Evolutionary conservation across 2,113 vertebrate species (phyloP).

Genomic region (Cygnus buccinator): DNA sequence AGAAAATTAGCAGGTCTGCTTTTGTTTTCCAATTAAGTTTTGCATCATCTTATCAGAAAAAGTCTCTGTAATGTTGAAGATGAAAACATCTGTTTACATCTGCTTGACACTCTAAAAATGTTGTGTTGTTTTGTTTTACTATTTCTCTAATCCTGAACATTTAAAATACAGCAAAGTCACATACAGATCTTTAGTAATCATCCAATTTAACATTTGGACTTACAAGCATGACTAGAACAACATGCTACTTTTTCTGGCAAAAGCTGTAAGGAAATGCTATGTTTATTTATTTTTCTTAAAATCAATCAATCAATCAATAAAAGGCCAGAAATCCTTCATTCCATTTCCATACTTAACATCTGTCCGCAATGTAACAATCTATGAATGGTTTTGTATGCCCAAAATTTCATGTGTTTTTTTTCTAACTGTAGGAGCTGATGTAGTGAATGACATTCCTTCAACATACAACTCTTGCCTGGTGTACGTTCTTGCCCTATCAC

Average conservation of each 20-base stretch:
- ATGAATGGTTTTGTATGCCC: neutral
- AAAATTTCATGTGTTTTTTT: neutral
- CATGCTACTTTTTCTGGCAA: neutral
- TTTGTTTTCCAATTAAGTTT: neutral
- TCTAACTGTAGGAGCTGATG: neutral
- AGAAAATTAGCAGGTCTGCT: neutral
- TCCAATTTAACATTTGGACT: neutral
- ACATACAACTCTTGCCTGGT: neutral
- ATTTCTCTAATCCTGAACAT: neutral
- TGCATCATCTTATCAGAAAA: neutral
- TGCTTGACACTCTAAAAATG: neutral
- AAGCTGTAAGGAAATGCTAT: neutral
- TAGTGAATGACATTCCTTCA: neutral
- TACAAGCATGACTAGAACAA: neutral
- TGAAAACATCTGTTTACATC: neutral
- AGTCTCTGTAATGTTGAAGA: neutral
- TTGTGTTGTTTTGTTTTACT: neutral
- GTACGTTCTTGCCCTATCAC: neutral
- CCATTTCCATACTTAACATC: neutral
- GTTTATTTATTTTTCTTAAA: neutral
- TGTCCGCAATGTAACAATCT: neutral
- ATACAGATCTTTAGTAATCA: neutral
- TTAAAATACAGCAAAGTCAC: neutral
- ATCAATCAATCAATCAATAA: too few relatives aligned
- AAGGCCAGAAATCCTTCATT: neutral